Conservation (phyloP, 2,888 invertebrate genomes). For the Synanthedon andrenaeformis region DNA sequence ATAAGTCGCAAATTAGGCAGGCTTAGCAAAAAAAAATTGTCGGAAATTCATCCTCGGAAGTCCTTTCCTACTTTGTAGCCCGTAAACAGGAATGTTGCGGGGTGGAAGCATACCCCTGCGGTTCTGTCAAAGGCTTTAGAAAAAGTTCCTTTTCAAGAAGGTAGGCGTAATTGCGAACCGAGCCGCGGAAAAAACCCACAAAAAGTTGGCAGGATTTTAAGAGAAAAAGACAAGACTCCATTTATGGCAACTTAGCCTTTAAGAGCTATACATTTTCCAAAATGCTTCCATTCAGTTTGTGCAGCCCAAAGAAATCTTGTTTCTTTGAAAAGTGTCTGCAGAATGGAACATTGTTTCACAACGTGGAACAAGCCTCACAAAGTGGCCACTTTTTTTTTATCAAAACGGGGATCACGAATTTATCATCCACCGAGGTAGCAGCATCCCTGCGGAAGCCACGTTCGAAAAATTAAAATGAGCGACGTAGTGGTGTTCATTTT, state of each 20-base stretch:
- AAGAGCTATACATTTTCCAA: no score
- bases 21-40: conserved; percentile 5
- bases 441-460: conserved; percentile 9
- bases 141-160: conserved; percentile 9
- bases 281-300: no score
- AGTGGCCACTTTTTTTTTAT: not conserved
- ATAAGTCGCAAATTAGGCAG: conserved; percentile 9
- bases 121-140: conserved; percentile 13
- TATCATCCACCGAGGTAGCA: conserved; percentile 1
- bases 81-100: conserved; percentile 10
- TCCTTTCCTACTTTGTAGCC: conserved; percentile 13
- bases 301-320: no score
- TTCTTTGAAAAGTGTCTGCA: no score
- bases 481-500: conserved; percentile 6
- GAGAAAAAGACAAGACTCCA: not conserved
- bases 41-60: conserved; percentile 15
- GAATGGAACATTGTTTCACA: no score
- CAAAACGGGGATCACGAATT: not conserved
- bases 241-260: not conserved
- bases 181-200: not conserved
- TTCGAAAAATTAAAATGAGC: conserved; percentile 11
- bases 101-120: conserved; percentile 11
- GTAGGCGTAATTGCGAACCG: conserved; percentile 10
- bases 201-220: not conserved
- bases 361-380: no score